phyloP scores from a whole-genome alignment of 2,797 vertebrate species.

The Halcyon leucocephala region DNA sequence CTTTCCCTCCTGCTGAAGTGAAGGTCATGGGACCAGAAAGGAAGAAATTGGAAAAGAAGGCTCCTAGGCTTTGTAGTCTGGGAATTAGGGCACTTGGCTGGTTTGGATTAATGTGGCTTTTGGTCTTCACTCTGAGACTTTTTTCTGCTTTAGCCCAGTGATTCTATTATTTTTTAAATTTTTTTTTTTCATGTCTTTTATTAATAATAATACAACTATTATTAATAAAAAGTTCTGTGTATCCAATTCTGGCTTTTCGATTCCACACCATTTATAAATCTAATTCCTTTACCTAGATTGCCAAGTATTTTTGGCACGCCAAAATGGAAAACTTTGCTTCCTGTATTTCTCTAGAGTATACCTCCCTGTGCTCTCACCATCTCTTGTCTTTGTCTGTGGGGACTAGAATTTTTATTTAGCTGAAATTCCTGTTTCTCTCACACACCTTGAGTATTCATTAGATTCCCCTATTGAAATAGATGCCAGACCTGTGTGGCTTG shows the following conservation, averaged over 20 bases:
- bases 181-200: neutral
- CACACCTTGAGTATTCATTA: slow-evolving; percentile 52
- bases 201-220: neutral
- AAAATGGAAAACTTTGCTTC: neutral
- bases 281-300: neutral
- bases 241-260: neutral
- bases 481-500: slow-evolving; percentile 63
- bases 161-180: neutral
- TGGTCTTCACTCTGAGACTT: neutral
- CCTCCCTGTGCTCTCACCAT: neutral
- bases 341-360: neutral
- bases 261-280: neutral
- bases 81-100: neutral
- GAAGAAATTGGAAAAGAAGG: neutral
- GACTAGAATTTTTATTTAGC: slow-evolving; percentile 43
- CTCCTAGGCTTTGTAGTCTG: neutral
- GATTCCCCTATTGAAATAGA: slow-evolving; percentile 30
- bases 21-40: neutral
- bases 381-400: slow-evolving; percentile 8
- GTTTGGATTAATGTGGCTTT: neutral
- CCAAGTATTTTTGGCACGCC: slow-evolving; percentile 4
- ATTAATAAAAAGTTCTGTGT: neutral
- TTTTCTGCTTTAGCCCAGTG: neutral
- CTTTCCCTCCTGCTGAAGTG: neutral
- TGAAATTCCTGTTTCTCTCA: slow-evolving; percentile 65